Conservation (phyloP, 2,888 invertebrate genomes). For the Hoplodrina blanda region DNA sequence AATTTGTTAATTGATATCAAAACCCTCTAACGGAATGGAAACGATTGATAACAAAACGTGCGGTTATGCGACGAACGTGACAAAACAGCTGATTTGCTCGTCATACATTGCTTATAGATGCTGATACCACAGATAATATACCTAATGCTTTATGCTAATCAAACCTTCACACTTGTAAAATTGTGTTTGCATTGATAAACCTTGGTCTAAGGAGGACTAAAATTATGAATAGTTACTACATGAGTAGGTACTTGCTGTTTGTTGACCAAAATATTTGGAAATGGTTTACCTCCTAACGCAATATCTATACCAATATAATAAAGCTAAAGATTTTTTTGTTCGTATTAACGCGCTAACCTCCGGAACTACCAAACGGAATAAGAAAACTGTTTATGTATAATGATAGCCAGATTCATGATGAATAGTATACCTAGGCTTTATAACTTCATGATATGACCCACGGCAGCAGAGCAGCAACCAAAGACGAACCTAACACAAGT, state of each 20-base stretch:
- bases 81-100: not conserved
- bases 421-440: too few species aligned
- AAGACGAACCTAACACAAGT: too few species aligned
- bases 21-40: not conserved
- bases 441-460: too few species aligned
- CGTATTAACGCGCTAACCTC: too few species aligned
- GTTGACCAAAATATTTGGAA: not conserved
- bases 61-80: not conserved
- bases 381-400: too few species aligned
- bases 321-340: too few species aligned
- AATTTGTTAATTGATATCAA: not conserved
- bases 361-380: too few species aligned
- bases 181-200: not conserved
- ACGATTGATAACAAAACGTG: not conserved
- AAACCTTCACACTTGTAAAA: not conserved
- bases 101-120: not conserved
- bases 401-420: too few species aligned
- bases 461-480: too few species aligned
- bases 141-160: not conserved
- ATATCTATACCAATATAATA: too few species aligned
- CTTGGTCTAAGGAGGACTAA: not conserved
- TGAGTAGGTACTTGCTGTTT: too few species aligned
- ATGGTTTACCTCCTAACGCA: not conserved
- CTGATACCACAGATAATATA: not conserved
- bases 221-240: too few species aligned